A percentile compares a stretch with the other conserved stretches of the same genome.
phyloP scores from a whole-genome alignment of 1,140 invertebrate genomes.

The Drosophila bifasciata region DNA sequence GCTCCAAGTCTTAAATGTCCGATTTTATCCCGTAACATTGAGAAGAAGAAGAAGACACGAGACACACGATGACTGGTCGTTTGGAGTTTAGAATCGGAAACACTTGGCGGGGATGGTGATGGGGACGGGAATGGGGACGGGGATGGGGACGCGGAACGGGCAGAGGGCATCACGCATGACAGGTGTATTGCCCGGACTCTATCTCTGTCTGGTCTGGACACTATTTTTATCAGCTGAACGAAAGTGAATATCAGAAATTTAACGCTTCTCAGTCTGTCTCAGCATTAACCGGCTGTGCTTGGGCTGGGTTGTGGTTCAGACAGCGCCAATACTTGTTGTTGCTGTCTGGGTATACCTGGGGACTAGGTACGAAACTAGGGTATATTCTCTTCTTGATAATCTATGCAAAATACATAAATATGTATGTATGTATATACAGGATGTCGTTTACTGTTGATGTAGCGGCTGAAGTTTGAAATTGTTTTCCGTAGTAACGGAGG shows the following conservation, averaged over 20 bases:
- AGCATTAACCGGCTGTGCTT: slow-evolving; percentile 34
- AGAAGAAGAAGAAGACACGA: slow-evolving; percentile 9
- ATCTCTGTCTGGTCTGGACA: slow-evolving; percentile 20
- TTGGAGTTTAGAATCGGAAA: slow-evolving; percentile 33
- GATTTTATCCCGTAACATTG: slow-evolving; percentile 37
- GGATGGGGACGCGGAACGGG: neutral
- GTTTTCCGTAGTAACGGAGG: no score
- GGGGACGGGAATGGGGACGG: no score
- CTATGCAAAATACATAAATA: no score
- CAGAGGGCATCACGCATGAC: slow-evolving; percentile 32
- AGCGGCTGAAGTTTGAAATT: no score
- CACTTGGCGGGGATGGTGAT: neutral
- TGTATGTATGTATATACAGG: no score
- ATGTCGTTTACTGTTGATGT: no score
- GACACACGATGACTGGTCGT: slow-evolving; percentile 34
- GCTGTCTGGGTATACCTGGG: neutral
- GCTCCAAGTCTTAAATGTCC: slow-evolving; percentile 41
- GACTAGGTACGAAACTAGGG: no score
- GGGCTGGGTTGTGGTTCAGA: slow-evolving; percentile 12
- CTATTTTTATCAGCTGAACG: slow-evolving; percentile 74
- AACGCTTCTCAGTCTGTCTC: slow-evolving; percentile 34
- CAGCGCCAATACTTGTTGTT: slow-evolving; percentile 48
- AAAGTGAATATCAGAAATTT: slow-evolving; percentile 72
- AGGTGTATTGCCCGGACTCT: slow-evolving; percentile 45
- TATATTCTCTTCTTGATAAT: no score